Conservation (phyloP, 2,113 vertebrate genomes). For the Atractosteus spatula region DNA sequence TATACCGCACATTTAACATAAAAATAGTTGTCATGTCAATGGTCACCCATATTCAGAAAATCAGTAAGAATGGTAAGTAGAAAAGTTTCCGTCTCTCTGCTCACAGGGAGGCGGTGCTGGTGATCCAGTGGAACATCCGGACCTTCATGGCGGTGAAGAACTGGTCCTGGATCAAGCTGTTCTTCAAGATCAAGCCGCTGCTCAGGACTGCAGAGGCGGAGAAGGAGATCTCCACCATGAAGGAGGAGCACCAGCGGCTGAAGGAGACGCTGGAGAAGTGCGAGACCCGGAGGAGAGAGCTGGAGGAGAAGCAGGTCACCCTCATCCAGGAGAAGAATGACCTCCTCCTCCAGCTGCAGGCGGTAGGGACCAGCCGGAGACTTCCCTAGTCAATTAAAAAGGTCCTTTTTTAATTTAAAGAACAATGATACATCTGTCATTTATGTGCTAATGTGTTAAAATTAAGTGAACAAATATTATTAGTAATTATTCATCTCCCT, state of each 20-base stretch:
- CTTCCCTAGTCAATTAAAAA: not conserved
- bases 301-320: slow-evolving; percentile 88
- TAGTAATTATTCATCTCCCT: too few relatives aligned
- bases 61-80: slow-evolving; percentile 19
- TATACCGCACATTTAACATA: not conserved
- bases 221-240: slow-evolving; percentile 79
- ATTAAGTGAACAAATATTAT: too few relatives aligned
- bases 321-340: slow-evolving; percentile 92
- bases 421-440: too few relatives aligned
- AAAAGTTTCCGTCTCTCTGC: not conserved
- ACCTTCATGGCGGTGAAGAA: slow-evolving; percentile 90
- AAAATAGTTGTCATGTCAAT: too few relatives aligned
- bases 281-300: slow-evolving; percentile 81
- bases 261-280: slow-evolving; percentile 84
- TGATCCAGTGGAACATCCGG: slow-evolving; percentile 93
- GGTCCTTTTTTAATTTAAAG: too few relatives aligned
- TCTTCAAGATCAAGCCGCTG: slow-evolving; percentile 94
- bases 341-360: slow-evolving; percentile 84
- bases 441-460: too few relatives aligned
- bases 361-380: slow-evolving; percentile 65
- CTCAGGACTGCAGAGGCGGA: slow-evolving; percentile 85
- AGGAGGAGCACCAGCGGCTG: slow-evolving; percentile 81
- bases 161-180: slow-evolving; percentile 96
- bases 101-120: slow-evolving; percentile 74
- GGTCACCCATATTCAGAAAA: not conserved